Base-by-base conservation (phyloP, 2,888 invertebrate species). In the Heliconius sara region DNA sequence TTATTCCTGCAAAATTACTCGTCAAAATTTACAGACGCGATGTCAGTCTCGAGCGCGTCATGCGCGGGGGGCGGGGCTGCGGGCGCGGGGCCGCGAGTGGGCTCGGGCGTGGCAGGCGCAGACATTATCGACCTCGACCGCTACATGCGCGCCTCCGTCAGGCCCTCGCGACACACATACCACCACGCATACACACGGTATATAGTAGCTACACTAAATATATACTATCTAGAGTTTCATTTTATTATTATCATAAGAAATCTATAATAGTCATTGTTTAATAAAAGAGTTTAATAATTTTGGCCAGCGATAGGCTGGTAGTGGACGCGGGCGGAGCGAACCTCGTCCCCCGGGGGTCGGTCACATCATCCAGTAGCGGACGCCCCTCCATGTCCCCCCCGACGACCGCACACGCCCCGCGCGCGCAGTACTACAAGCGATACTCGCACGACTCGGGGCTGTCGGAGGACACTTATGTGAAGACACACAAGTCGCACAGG, bases 51-150 rank as follows among this genome's bases (percentile, higher is more conserved):
- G 19, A 75, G 77, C 27, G 63, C 22, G 43, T 80, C 81, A 27
- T 73, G 39, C 78, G 87, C 79, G 85, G 86, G 79, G 85, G 76
- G 34, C 74, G 80, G 78, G 79, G 75, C 70, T 71, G 80, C 78
- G 80, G 76, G 75, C 60, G 83, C 78, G 60, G 81, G 79, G 39
- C 80, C 79, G 39, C 2, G 30, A 6, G 30, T 16, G 43, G 68
- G 68, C 22, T 3, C 25, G 16, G 70, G 63, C 30, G 87, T 80
- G 85, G 86, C 79, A 85, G 83, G 85, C 34, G 83, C 85, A 10
- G 92, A 93, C 87, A 92, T 94, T 88, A 91, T 94, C 85, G 94
- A 94, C 87, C 87, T 94, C 73, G 94, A 94, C 86, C 90, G 89
- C 77, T 93, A 90, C 88, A 93, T 93, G 91, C 91, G 93, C 81